These are phyloP conservation scores for Tryphoninae sp. DNA, from an alignment of 2,888 invertebrate species.

Conservation along the genomic window DNA sequence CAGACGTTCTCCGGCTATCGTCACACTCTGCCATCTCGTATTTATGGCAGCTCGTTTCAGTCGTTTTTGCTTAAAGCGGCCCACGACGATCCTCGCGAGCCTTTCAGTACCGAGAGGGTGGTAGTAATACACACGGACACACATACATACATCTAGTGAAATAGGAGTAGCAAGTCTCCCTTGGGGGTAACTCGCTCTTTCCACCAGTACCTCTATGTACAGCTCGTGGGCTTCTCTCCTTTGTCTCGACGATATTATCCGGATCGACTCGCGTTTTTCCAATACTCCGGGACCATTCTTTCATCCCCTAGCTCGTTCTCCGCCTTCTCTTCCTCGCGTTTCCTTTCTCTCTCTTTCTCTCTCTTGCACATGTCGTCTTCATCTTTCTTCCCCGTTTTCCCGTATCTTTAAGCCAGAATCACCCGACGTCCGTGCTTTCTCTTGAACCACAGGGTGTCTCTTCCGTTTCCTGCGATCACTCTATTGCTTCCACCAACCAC, in stretches of 20 bases:
- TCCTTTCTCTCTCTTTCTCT: not conserved
- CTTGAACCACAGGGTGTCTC: constrained; percentile 29
- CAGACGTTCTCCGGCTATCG: constrained; percentile 46
- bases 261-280: constrained; percentile 63
- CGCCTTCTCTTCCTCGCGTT: constrained; percentile 9
- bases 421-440: constrained; percentile 21
- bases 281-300: constrained; percentile 45
- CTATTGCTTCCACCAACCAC: constrained; percentile 36
- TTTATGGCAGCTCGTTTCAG: constrained; percentile 56
- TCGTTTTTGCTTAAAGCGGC: constrained; percentile 47
- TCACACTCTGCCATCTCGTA: constrained; percentile 50
- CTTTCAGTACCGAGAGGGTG: constrained; percentile 36
- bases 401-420: not conserved
- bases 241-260: constrained; percentile 63
- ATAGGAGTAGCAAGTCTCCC: constrained; percentile 19
- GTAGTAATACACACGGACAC: not conserved
- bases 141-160: not conserved
- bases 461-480: constrained; percentile 46
- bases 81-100: constrained; percentile 34
- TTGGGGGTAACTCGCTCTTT: constrained; percentile 35
- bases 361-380: not conserved
- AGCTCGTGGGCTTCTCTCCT: constrained; percentile 34
- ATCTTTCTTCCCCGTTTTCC: constrained; percentile 6
- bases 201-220: constrained; percentile 23
- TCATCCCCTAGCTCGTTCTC: constrained; percentile 21